These are phyloP conservation scores for Ricordea florida DNA, from an alignment of 92 coral and sea anemone genomes.

Conservation along the genomic window DNA sequence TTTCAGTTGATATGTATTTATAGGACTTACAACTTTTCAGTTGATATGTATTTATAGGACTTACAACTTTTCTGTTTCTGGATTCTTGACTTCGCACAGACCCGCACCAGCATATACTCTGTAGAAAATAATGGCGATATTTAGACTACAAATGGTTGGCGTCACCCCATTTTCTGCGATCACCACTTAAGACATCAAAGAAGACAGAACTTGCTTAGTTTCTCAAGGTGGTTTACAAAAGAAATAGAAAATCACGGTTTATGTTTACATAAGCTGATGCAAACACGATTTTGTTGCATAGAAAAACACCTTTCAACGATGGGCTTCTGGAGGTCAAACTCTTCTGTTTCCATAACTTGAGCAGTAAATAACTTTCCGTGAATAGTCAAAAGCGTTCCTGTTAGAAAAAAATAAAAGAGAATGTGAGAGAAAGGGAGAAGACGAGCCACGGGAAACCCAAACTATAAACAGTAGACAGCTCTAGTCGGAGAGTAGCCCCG, in stretches of 20 bases:
- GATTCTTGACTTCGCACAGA: slow-evolving; percentile 58
- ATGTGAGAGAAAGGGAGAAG: too few relatives aligned
- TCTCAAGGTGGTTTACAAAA: background rate
- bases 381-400: slow-evolving; percentile 59
- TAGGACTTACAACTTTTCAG: too few relatives aligned
- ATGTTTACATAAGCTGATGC: too few relatives aligned
- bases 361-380: slow-evolving; percentile 62
- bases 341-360: slow-evolving; percentile 51
- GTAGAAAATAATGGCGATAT: background rate
- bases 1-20: too few relatives aligned
- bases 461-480: too few relatives aligned
- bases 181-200: background rate
- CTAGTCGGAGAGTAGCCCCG: too few relatives aligned
- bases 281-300: background rate
- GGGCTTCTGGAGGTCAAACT: slow-evolving; percentile 23
- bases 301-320: slow-evolving; percentile 56
- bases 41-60: too few relatives aligned
- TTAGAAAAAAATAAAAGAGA: too few relatives aligned
- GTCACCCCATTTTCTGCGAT: too few relatives aligned
- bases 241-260: background rate
- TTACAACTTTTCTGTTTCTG: slow-evolving; percentile 58
- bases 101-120: slow-evolving; percentile 70
- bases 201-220: background rate
- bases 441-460: too few relatives aligned
- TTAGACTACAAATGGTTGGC: background rate